Evolutionary conservation across 2,113 vertebrate genomes (phyloP).

Genomic region (Tretioscincus oriximinensis): DNA sequence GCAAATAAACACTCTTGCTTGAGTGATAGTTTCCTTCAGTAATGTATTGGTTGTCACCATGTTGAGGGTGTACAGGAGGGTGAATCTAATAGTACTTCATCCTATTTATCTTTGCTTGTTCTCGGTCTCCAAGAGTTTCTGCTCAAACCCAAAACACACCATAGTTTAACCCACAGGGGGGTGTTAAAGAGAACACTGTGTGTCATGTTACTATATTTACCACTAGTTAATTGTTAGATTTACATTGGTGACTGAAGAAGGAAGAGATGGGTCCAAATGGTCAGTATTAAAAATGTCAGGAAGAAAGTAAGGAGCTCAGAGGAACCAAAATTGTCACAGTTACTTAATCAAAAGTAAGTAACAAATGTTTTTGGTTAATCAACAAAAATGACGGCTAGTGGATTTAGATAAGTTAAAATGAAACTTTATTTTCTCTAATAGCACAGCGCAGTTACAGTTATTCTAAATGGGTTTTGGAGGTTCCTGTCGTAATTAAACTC

Average conservation of each 20-base stretch:
- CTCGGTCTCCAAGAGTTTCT: background rate
- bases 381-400: background rate
- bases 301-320: background rate
- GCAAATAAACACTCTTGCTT: too few species aligned
- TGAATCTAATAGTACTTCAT: background rate
- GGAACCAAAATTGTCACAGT: background rate
- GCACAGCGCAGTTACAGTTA: too few species aligned
- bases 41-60: too few species aligned
- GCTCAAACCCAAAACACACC: background rate
- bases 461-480: too few species aligned
- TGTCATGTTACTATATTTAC: background rate
- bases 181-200: background rate
- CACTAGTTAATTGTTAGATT: conserved; percentile 2
- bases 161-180: background rate
- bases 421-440: too few species aligned
- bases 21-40: too few species aligned
- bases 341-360: too few species aligned
- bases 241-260: background rate
- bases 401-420: background rate
- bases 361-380: background rate
- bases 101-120: background rate
- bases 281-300: conserved; percentile 2
- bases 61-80: background rate
- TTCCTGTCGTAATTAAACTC: too few species aligned
- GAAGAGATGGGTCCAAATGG: background rate